Base-by-base conservation (phyloP, 1,140 invertebrate species). In the Drosophila navojoa region DNA sequence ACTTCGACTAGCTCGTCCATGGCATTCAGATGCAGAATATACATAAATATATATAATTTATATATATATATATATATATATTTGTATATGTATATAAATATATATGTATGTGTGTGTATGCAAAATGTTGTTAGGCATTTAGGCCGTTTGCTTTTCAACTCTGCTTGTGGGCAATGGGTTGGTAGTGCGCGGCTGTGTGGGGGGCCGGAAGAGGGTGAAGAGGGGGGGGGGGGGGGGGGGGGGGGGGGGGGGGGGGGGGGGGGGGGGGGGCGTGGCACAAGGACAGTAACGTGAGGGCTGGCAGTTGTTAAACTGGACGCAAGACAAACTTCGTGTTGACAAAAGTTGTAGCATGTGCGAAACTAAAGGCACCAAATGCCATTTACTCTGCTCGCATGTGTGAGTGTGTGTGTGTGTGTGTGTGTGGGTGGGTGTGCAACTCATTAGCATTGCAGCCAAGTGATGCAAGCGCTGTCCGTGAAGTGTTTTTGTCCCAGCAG, bases 401-500 rank as follows among this genome's bases (percentile, higher is more conserved):
- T 50, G 71, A 68, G 52, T 54, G 13, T 9, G 25, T 44, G 35
- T 64, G 53, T 60, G 2, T 6, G 35, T 38, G 44, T 16, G 19
- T 49, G 9, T 5, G 32, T 53, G n/a, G 29, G 22, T 38, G 44
- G 13, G 27, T 50, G 45, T 52, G 52, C 38, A 77, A 78, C 81
- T 85, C 81, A 81, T 85, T 85, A 85, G 81, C 81, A 77, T 86
- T 81, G 81, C 40, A 52, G 55, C 42, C 44, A 59, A 32, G 42
- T 45, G 40, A 29, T 76, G 78, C 81, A 86, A 87, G 85, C 79
- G 80, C 60, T 50, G 49, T 25, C 55, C 75, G 54, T 75, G 68
- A 86, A 85, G 81, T 85, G 81, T 73, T 72, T 81, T 78, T 85
- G 67, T 85, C 59, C 67, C 61, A 47, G 45, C 61, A 64, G n/a